These are phyloP conservation scores for Diceros bicornis DNA, from an alignment of 2,797 vertebrate genomes.

Conservation along the genomic window DNA sequence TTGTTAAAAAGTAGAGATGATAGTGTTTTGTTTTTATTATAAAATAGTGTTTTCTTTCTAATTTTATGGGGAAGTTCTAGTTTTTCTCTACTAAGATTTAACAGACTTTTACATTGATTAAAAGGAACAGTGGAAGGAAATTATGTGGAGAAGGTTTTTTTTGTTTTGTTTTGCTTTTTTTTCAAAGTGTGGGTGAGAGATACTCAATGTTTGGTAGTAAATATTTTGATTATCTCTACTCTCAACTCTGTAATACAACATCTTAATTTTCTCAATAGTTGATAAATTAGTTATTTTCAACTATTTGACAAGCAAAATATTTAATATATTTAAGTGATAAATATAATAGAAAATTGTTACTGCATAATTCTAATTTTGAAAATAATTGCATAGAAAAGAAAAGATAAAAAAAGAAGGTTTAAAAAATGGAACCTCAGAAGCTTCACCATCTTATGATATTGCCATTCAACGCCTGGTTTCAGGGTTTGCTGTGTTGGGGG, in stretches of 20 bases:
- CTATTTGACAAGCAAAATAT: background rate
- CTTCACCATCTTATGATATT: background rate
- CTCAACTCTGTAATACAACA: background rate
- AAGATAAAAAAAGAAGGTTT: background rate
- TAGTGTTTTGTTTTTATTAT: background rate
- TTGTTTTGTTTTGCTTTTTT: background rate
- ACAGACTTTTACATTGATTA: background rate
- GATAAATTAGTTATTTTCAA: background rate
- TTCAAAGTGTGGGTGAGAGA: background rate
- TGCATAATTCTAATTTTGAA: background rate
- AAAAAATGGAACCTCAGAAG: background rate
- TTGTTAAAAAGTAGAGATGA: background rate
- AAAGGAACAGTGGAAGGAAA: constrained; percentile 21
- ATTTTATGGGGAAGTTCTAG: constrained; percentile 15
- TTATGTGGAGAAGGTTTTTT: background rate
- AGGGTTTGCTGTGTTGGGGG: background rate
- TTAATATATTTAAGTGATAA: background rate
- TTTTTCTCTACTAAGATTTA: constrained; percentile 21
- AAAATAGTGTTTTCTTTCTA: background rate
- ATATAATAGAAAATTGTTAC: background rate
- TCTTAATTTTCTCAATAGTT: background rate
- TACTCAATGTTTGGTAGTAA: background rate
- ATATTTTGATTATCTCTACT: background rate
- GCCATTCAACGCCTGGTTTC: background rate
- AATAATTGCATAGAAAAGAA: background rate